Evolutionary conservation across 1,140 invertebrate genomes (phyloP).

Genomic region (Mya arenaria): DNA sequence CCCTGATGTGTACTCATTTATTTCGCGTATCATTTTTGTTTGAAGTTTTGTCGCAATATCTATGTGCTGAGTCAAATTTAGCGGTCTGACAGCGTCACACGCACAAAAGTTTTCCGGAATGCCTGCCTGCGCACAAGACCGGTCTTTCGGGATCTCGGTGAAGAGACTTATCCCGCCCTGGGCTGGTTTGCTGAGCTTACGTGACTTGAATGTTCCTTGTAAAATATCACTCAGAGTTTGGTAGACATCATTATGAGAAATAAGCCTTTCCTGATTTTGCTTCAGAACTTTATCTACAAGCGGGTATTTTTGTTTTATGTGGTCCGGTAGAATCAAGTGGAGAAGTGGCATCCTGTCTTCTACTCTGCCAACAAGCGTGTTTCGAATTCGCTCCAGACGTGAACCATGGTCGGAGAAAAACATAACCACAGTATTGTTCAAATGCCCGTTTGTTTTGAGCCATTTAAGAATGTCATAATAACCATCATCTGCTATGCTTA

Average conservation of each 20-base stretch:
- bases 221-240: slow-evolving; percentile 78
- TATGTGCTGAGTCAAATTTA: no score
- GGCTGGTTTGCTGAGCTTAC: neutral
- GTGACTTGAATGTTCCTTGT: slow-evolving; percentile 68
- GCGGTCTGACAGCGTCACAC: no score
- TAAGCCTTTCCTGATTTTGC: slow-evolving; percentile 84
- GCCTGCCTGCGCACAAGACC: no score
- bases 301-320: slow-evolving; percentile 86
- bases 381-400: slow-evolving; percentile 89
- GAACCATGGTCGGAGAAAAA: slow-evolving; percentile 97
- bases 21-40: no score
- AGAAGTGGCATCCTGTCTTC: slow-evolving; percentile 95
- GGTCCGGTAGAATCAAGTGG: slow-evolving; percentile 88
- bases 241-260: slow-evolving; percentile 81
- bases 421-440: slow-evolving; percentile 86
- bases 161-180: slow-evolving; percentile 80
- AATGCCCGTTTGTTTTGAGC: slow-evolving; percentile 69
- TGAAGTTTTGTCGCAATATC: no score
- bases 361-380: slow-evolving; percentile 91
- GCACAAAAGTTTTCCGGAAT: no score
- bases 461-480: slow-evolving; percentile 70
- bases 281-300: slow-evolving; percentile 86
- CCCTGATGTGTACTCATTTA: no score
- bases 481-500: slow-evolving; percentile 51
- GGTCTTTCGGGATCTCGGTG: slow-evolving; percentile 72